A percentile compares a stretch with the other conserved stretches of the same genome.
phyloP scores from a whole-genome alignment of 2,888 invertebrate genomes.

The Athalia circularis region DNA sequence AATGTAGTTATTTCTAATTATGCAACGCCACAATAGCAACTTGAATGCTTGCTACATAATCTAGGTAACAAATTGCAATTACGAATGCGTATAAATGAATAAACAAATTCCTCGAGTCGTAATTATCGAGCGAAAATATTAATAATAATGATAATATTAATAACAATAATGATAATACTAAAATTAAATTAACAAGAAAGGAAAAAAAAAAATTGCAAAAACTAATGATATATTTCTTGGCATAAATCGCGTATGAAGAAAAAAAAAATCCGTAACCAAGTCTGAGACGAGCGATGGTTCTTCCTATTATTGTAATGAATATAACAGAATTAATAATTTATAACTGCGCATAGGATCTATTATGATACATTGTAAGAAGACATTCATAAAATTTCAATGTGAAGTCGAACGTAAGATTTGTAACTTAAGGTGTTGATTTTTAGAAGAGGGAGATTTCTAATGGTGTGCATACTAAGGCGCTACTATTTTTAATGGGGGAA shows the following conservation, averaged over 20 bases:
- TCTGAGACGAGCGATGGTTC: constrained; percentile 63
- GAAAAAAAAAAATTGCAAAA: constrained; percentile 35
- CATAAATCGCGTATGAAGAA: constrained; percentile 44
- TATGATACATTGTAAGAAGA: constrained; percentile 58
- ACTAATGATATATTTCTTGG: constrained; percentile 32
- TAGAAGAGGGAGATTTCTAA: constrained; percentile 47
- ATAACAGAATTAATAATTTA: constrained; percentile 66
- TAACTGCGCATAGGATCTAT: constrained; percentile 61
- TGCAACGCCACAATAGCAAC: constrained; percentile 46
- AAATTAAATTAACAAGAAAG: constrained; percentile 3
- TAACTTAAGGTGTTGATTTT: constrained; percentile 52
- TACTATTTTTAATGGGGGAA: constrained; percentile 64
- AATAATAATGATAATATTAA: constrained; percentile 15
- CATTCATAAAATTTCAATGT: constrained; percentile 38
- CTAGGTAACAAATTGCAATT: constrained; percentile 45
- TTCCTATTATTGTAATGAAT: constrained; percentile 65
- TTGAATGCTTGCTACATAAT: constrained; percentile 43
- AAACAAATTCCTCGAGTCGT: constrained; percentile 5
- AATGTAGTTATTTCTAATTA: constrained; percentile 44
- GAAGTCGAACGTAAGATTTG: constrained; percentile 40
- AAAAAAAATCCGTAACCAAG: constrained; percentile 59
- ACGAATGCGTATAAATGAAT: constrained; percentile 38
- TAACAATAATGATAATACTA: background rate
- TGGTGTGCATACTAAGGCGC: constrained; percentile 63
- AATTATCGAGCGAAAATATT: background rate